Evolutionary conservation across 2,888 invertebrate genomes (phyloP).

Genomic region (Leptinotarsa rubiginosa): DNA sequence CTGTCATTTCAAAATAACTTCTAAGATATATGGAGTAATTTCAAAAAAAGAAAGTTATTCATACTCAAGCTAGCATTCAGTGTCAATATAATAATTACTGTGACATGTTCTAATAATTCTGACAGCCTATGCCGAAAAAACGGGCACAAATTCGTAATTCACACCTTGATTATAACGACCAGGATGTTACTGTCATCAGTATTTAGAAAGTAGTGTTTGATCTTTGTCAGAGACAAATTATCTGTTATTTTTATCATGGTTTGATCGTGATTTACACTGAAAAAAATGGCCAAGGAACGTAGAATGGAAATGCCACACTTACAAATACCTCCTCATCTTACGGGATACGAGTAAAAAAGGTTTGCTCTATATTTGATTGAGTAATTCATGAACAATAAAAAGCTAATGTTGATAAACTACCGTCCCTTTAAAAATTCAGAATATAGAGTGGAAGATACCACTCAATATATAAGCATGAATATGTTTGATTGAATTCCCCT

Average conservation of each 20-base stretch:
- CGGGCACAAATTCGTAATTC: slow-evolving; percentile 1
- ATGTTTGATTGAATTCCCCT: no score
- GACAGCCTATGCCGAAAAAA: not conserved
- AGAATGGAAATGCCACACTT: no score
- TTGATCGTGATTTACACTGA: not conserved
- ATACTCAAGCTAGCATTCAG: not conserved
- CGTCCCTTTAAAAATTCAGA: no score
- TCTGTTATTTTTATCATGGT: not conserved
- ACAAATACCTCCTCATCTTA: no score
- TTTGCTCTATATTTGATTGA: no score
- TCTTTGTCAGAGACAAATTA: slow-evolving; percentile 3
- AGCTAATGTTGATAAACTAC: no score
- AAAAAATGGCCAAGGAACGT: not conserved
- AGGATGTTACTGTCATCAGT: not conserved
- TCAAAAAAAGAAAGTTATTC: not conserved
- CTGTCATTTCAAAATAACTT: no score
- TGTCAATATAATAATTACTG: not conserved
- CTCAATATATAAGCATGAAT: no score
- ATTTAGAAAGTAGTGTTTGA: not conserved
- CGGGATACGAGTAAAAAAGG: no score
- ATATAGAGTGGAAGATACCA: no score
- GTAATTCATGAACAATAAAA: no score
- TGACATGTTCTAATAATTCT: not conserved
- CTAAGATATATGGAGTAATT: not conserved
- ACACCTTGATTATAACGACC: not conserved